A percentile compares a stretch with the other conserved stretches of the same genome.
Conservation (phyloP, 2,888 invertebrate species). For the Aleiodes testaceus region DNA sequence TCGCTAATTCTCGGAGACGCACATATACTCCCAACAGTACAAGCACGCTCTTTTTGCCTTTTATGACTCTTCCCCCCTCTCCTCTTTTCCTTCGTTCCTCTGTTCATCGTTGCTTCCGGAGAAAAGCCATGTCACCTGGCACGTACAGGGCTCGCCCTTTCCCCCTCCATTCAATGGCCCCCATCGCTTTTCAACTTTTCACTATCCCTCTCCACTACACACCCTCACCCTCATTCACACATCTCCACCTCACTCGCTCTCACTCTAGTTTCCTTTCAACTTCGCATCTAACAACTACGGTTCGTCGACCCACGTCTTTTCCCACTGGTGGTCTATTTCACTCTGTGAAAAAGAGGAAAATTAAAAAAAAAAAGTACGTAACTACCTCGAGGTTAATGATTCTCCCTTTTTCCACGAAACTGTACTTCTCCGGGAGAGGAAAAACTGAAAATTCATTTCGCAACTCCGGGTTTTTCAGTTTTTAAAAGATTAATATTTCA, state of each 20-base stretch:
- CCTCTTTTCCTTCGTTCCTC: not conserved
- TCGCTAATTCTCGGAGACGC: constrained; percentile 29
- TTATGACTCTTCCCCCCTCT: not conserved
- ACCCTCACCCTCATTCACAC: constrained; percentile 10
- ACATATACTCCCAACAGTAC: constrained; percentile 15
- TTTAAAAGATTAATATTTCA: too few relatives aligned
- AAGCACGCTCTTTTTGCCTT: constrained; percentile 20
- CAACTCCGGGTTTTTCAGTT: constrained; percentile 32
- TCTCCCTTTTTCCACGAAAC: constrained; percentile 51
- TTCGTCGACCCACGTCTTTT: constrained; percentile 20
- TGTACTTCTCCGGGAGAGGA: not conserved
- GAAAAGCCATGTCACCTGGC: constrained; percentile 52
- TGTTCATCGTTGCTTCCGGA: constrained; percentile 41
- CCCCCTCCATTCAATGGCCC: constrained; percentile 37
- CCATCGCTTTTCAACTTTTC: constrained; percentile 51
- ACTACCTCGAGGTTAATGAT: constrained; percentile 60
- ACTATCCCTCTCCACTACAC: constrained; percentile 37
- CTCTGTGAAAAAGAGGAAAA: constrained; percentile 41
- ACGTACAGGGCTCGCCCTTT: constrained; percentile 45
- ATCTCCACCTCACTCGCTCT: not conserved
- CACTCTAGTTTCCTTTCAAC: constrained; percentile 19
- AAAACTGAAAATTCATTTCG: constrained; percentile 1
- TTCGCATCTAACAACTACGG: constrained; percentile 26
- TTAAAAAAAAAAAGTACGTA: constrained; percentile 41
- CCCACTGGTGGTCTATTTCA: constrained; percentile 38